Evolutionary conservation across 2,113 vertebrate species (phyloP).

Genomic region (Chionis minor): DNA sequence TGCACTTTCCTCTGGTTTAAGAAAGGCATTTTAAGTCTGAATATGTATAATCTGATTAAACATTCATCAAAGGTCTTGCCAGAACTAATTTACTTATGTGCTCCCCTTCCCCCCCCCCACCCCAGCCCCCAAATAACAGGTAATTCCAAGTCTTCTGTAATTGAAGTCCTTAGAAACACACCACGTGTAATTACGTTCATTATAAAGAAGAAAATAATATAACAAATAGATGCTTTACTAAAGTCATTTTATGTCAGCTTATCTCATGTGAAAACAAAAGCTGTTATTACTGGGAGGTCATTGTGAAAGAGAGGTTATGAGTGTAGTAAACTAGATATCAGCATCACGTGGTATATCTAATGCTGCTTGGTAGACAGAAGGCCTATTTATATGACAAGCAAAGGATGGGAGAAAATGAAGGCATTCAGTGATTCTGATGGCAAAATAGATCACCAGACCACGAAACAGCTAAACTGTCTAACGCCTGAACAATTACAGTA

Average conservation of each 20-base stretch:
- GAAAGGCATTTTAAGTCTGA: background rate
- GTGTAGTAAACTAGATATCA: background rate
- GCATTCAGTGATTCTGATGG: background rate
- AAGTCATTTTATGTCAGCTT: background rate
- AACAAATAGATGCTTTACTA: background rate
- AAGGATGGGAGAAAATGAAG: slow-evolving; percentile 8
- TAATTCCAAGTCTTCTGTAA: background rate
- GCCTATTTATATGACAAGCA: slow-evolving; percentile 15
- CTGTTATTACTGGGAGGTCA: slow-evolving; percentile 5
- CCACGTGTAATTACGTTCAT: background rate
- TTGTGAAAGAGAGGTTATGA: background rate
- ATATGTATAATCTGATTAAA: background rate
- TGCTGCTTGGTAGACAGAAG: slow-evolving; percentile 26
- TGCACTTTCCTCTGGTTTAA: background rate
- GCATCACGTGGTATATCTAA: slow-evolving; percentile 16
- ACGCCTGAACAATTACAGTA: slow-evolving; percentile 1
- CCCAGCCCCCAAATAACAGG: background rate
- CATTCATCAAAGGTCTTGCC: background rate
- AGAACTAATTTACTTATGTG: background rate
- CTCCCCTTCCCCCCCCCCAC: no score
- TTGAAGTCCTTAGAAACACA: background rate
- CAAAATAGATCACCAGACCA: slow-evolving; percentile 34
- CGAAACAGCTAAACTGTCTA: slow-evolving; percentile 33
- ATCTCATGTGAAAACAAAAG: slow-evolving; percentile 1
- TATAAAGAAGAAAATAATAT: background rate